Conservation (phyloP, 2,797 vertebrate genomes). For the Ptychobarbus kaznakovi region DNA sequence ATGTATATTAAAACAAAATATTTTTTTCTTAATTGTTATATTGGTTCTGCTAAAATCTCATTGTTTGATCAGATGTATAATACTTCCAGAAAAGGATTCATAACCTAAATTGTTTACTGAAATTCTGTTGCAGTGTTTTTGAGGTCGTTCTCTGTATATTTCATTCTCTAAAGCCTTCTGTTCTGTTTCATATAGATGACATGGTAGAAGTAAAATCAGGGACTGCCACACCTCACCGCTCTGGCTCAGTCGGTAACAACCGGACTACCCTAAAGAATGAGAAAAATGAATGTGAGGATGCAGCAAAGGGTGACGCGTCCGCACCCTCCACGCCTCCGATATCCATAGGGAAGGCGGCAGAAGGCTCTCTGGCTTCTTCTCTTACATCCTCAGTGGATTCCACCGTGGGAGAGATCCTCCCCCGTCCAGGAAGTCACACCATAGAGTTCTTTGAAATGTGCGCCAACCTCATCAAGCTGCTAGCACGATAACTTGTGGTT, state of each 20-base stretch:
- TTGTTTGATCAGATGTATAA: no score
- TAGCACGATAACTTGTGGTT: conserved; percentile 91
- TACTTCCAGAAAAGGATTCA: background rate
- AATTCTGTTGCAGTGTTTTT: background rate
- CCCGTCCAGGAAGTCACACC: conserved; percentile 94
- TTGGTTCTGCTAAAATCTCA: background rate
- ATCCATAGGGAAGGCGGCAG: conserved; percentile 78
- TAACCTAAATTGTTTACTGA: background rate
- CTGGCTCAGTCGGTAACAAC: conserved; percentile 91
- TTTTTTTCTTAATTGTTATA: background rate
- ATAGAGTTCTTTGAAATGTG: conserved; percentile 99
- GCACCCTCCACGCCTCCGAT: conserved; percentile 64
- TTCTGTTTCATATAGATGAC: conserved; percentile 81
- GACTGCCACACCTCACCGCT: conserved; percentile 91
- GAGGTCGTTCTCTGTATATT: background rate
- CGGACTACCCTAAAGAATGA: conserved; percentile 87
- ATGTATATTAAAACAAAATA: background rate
- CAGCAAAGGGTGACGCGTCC: conserved; percentile 74
- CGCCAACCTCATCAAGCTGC: conserved; percentile 99
- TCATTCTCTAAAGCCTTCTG: conserved; percentile 35
- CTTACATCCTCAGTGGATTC: conserved; percentile 92
- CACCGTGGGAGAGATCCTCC: conserved; percentile 82
- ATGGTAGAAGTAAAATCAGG: conserved; percentile 92
- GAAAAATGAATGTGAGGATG: conserved; percentile 71
- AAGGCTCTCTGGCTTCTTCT: conserved; percentile 90